A percentile compares a stretch with the other conserved stretches of the same genome.
Evolutionary conservation across 2,797 vertebrate species (phyloP).

Genomic region (Microchirus variegatus): DNA sequence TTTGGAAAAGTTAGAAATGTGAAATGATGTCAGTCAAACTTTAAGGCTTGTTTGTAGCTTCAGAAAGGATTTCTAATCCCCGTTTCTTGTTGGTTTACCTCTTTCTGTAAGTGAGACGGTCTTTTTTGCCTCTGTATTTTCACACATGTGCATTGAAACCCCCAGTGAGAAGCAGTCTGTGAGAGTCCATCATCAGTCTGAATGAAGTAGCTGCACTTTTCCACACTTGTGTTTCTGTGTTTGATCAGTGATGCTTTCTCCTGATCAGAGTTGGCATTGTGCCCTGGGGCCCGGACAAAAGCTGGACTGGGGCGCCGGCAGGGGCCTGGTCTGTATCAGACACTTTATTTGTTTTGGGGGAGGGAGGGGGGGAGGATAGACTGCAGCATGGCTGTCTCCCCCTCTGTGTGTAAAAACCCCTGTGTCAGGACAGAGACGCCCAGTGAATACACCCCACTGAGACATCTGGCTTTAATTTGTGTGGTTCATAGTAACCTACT

Average conservation of each 20-base stretch:
- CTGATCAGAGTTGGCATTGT: conserved; percentile 69
- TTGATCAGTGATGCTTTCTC: conserved; percentile 65
- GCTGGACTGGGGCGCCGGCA: conserved; percentile 50
- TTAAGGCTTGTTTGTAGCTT: conserved; percentile 10
- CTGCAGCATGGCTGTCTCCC: conserved; percentile 37
- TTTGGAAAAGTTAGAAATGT: conserved; percentile 40
- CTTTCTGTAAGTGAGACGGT: conserved; percentile 47
- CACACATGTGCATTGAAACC: background rate
- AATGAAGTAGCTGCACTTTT: conserved; percentile 54
- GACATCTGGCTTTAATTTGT: conserved; percentile 70
- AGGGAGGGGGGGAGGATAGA: conserved; percentile 39
- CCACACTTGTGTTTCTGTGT: conserved; percentile 54
- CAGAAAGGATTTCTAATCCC: conserved; percentile 59
- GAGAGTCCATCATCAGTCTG: conserved; percentile 39
- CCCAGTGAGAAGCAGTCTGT: conserved; percentile 10
- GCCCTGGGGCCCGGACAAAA: conserved; percentile 65
- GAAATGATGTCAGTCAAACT: conserved; percentile 11
- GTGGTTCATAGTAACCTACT: conserved; percentile 39
- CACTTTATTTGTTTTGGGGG: conserved; percentile 76
- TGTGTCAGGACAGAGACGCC: conserved; percentile 53
- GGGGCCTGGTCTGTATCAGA: conserved; percentile 73
- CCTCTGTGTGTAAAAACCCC: conserved; percentile 48
- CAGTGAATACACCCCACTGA: conserved; percentile 53
- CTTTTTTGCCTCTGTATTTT: conserved; percentile 4
- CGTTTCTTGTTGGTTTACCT: conserved; percentile 51